These are phyloP conservation scores for Hypanus sabinus DNA, from an alignment of 2,113 vertebrate genomes.

Conservation along the genomic window DNA sequence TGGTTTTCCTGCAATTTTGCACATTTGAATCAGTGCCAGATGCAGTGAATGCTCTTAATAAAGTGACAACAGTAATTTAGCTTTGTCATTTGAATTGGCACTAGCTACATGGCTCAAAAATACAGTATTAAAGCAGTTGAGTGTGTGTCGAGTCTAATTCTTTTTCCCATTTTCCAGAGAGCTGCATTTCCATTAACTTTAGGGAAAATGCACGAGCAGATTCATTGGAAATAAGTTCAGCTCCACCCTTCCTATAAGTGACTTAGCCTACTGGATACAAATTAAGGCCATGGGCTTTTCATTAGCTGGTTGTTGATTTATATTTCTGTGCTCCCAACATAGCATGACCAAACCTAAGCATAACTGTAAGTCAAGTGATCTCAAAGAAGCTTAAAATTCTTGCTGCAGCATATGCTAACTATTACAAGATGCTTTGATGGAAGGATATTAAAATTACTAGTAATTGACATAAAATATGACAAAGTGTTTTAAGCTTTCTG, in stretches of 20 bases:
- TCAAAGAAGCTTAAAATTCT: conserved; percentile 81
- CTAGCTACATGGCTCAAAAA: conserved; percentile 89
- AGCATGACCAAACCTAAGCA: conserved; percentile 65
- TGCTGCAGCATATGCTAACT: conserved; percentile 86
- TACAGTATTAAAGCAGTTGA: conserved; percentile 93
- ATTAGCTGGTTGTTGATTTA: conserved; percentile 90
- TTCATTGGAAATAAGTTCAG: conserved; percentile 96
- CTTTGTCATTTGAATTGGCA: conserved; percentile 93
- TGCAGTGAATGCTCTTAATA: conserved; percentile 97
- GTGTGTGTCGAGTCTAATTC: conserved; percentile 97
- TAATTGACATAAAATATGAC: conserved; percentile 99
- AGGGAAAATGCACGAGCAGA: conserved; percentile 96
- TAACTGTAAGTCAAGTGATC: conserved; percentile 84
- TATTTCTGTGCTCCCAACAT: conserved; percentile 65
- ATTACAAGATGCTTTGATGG: conserved; percentile 91
- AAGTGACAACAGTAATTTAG: conserved; percentile 99
- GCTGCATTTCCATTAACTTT: conserved; percentile 98
- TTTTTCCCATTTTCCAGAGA: conserved; percentile 98
- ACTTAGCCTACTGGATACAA: conserved; percentile 89
- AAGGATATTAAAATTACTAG: conserved; percentile 87
- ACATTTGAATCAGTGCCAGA: conserved; percentile 88
- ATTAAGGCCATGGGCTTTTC: conserved; percentile 98
- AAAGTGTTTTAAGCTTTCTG: conserved; percentile 94
- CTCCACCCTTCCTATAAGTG: conserved; percentile 90
- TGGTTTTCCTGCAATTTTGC: conserved; percentile 76